Evolutionary conservation across 2,113 vertebrate genomes (phyloP), one percentile per base, ranked within the genome.

Genomic region (Ctenomys sociabilis): DNA sequence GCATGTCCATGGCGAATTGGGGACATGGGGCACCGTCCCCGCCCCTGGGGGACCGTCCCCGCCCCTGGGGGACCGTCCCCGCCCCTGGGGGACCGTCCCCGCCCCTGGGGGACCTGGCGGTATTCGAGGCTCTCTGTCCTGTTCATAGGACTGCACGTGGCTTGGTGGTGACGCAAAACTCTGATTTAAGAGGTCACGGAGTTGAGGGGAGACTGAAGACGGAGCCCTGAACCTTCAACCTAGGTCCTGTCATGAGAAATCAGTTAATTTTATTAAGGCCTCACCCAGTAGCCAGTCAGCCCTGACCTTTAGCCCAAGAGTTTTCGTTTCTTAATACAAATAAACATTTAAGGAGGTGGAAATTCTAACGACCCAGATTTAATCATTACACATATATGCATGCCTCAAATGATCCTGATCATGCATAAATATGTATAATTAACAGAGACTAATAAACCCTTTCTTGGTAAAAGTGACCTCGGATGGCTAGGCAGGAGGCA

Each of bases 301-400:
- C 16, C 72, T 91, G 93, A 95, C 72, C 84, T 95, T 89, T 88
- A 91, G 88, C 54, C n/a, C 83, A 70, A 78, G 73, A 49, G 73
- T 88, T 93, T 93, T 59, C 70, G 61, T 75, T 83, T 66, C 57
- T 13, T 21, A 73, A 73, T 35, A 35, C 32, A 63, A 88, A 73
- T 40, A 82, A 32, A 78, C 28, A 11, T n/a, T 83, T 72, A 94
- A 63, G 75, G 73, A 63, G 52, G 49, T 59, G n/a, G 86, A 61
- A 82, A 75, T 19, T 45, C 28, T 22, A 63, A 28, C 61, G 45
- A 32, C 64, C 35, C 32, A 9, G 64, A 37, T 12, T 37, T 59
- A 54, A 52, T 22, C 45, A 57, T 26, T 81, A 59, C 14, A 28
- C 2, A 32, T 6, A 5, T 57, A 57, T 17, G 3, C 13, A 6